Conservation (phyloP, 1,140 invertebrate genomes). For the Drosophila punjabiensis region DNA sequence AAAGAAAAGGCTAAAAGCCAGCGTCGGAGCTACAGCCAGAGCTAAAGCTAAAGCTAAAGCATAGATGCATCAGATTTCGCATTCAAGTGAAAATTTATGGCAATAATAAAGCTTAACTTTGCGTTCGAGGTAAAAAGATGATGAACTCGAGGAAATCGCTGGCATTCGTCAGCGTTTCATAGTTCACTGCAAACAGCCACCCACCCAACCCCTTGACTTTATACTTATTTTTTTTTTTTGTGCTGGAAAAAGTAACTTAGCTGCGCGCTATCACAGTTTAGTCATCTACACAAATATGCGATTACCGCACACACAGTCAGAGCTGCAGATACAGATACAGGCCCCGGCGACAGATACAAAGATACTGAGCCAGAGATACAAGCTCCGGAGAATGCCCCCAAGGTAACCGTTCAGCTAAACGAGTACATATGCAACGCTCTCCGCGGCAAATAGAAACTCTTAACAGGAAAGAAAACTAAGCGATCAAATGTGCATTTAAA, state of each 20-base stretch:
- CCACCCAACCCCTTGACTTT: slow-evolving; percentile 24
- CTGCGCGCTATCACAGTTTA: slow-evolving; percentile 63
- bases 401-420: slow-evolving; percentile 15
- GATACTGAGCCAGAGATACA: slow-evolving; percentile 29
- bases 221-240: background rate
- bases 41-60: slow-evolving; percentile 47
- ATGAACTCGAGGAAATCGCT: slow-evolving; percentile 37
- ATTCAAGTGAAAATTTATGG: slow-evolving; percentile 82
- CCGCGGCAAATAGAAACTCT: slow-evolving; percentile 19
- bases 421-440: slow-evolving; percentile 11
- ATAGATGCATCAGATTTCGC: slow-evolving; percentile 82
- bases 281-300: slow-evolving; percentile 78
- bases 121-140: slow-evolving; percentile 74
- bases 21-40: slow-evolving; percentile 9
- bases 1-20: slow-evolving; percentile 31
- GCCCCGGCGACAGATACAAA: slow-evolving; percentile 17
- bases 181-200: slow-evolving; percentile 17
- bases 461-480: slow-evolving; percentile 12
- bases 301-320: slow-evolving; percentile 27
- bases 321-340: slow-evolving; percentile 25
- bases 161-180: slow-evolving; percentile 52
- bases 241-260: slow-evolving; percentile 31
- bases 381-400: slow-evolving; percentile 21
- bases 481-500: slow-evolving; percentile 2
- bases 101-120: slow-evolving; percentile 80